phyloP scores from a whole-genome alignment of 1,140 invertebrate genomes.

The Drosophila subobscura region DNA sequence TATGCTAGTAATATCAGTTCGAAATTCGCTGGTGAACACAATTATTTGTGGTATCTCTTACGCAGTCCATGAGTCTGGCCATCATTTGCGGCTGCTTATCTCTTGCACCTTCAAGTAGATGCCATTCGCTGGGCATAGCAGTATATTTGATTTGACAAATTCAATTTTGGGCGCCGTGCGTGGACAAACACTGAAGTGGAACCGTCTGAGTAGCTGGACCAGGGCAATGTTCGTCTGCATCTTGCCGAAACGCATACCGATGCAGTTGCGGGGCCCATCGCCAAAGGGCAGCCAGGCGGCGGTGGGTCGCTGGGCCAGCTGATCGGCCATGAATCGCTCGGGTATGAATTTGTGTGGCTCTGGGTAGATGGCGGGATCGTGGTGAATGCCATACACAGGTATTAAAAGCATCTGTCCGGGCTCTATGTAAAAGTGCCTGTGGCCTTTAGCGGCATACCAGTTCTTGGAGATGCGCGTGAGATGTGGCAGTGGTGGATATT shows the following conservation, averaged over 20 bases:
- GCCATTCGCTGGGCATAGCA: slow-evolving; percentile 81
- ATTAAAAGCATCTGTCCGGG: slow-evolving; percentile 84
- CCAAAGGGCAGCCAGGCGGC: slow-evolving; percentile 86
- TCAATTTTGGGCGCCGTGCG: slow-evolving; percentile 83
- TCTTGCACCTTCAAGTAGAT: slow-evolving; percentile 78
- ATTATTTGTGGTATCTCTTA: not conserved
- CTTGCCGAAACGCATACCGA: slow-evolving; percentile 84
- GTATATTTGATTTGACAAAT: slow-evolving; percentile 83
- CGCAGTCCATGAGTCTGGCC: no score
- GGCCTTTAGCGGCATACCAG: slow-evolving; percentile 58
- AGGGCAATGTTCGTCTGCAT: slow-evolving; percentile 84
- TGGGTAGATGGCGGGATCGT: slow-evolving; percentile 85
- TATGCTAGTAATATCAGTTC: no score
- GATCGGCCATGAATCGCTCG: slow-evolving; percentile 85
- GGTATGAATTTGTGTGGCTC: slow-evolving; percentile 87
- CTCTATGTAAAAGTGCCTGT: slow-evolving; percentile 61
- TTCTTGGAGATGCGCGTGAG: slow-evolving; percentile 71
- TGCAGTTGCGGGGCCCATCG: slow-evolving; percentile 85
- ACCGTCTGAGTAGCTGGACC: slow-evolving; percentile 78
- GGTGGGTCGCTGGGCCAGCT: slow-evolving; percentile 82
- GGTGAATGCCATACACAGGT: slow-evolving; percentile 86
- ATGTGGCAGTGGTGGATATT: slow-evolving; percentile 84
- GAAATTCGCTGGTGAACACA: not conserved
- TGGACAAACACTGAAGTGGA: slow-evolving; percentile 70
- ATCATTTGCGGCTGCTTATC: slow-evolving; percentile 9